Evolutionary conservation across 2,113 vertebrate species (phyloP), one percentile per base, ranked within the genome.

Genomic region (Desmodus rotundus): DNA sequence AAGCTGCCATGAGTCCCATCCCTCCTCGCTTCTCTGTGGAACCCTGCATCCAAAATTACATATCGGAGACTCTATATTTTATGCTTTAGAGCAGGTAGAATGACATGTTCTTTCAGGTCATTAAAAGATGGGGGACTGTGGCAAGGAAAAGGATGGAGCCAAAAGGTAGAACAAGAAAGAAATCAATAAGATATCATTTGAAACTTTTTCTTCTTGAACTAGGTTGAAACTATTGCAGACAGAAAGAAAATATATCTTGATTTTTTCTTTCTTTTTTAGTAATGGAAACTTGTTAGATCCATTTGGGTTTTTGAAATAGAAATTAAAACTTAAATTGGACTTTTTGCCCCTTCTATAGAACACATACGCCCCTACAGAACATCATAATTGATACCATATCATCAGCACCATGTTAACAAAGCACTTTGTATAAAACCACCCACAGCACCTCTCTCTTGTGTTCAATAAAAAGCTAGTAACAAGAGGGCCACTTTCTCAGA

Each of bases 381-480:
- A 58, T 78, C 28, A 12, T 94, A 87, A 83, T 70, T 50, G 86
- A 94, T 26, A 41, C 68, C 8, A 1, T 43, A 33, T 87, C 87
- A n/a, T 94, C 83, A 93, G 0, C 72, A 24, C 93, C 70, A 31
- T 1, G 58, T 56, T 95, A 94, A 80, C 61, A 63, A 87, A 96
- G 74, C 58, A 36, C 50, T 95, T 70, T 76, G 20, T 80, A 33
- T 67, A 56, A 68, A 95, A 78, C 56, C 26, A 58, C 33, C 78
- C 20, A 0, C n/a, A 54, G 50, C 5, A 38, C 91, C 87, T 92
- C 52, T 77, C 73, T 96, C 83, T 89, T 2, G 1, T 61, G 85
- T 88, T 95, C 92, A 94, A 54, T 86, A 80, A 94, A 95, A 88
- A 96, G 33, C 22, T 28, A 83, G 94, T n/a, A 96, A 96, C 36